phyloP scores from a whole-genome alignment of 2,113 vertebrate genomes.

The Nothoprocta pentlandii region DNA sequence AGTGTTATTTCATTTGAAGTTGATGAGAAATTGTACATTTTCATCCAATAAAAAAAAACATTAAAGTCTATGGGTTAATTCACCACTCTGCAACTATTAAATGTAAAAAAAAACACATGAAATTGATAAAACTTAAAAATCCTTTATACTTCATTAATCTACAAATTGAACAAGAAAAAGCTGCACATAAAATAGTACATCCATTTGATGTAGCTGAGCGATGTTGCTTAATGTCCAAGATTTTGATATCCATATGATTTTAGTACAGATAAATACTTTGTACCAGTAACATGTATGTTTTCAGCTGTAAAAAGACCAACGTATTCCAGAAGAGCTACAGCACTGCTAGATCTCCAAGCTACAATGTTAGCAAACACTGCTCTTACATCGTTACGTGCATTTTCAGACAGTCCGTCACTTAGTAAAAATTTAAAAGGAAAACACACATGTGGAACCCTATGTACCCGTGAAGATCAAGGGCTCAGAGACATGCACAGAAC shows the following conservation, averaged over 20 bases:
- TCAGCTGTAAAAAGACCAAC: not conserved
- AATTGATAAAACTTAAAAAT: not conserved
- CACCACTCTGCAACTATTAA: not conserved
- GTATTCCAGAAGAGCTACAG: not conserved
- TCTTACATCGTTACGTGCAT: not conserved
- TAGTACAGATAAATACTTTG: not conserved
- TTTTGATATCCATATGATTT: not conserved
- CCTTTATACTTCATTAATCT: not conserved
- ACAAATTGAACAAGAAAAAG: not conserved
- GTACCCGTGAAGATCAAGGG: conserved; percentile 5
- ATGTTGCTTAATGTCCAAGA: not conserved
- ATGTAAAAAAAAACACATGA: not conserved
- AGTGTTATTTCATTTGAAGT: not conserved
- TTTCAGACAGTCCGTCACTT: not conserved
- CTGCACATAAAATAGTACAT: not conserved
- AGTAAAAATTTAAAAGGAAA: conserved; percentile 24
- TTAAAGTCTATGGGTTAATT: not conserved
- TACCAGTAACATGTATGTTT: not conserved
- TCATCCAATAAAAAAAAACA: not conserved
- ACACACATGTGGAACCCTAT: not conserved
- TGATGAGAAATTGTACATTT: not conserved
- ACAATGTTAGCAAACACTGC: not conserved
- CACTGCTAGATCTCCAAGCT: not conserved
- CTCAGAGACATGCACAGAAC: not conserved
- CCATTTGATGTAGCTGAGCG: not conserved